Percentiles rank a stretch among this genome's conserved stretches.
Evolutionary conservation across 2,797 vertebrate genomes (phyloP).

Genomic region (Sebastes miniatus): DNA sequence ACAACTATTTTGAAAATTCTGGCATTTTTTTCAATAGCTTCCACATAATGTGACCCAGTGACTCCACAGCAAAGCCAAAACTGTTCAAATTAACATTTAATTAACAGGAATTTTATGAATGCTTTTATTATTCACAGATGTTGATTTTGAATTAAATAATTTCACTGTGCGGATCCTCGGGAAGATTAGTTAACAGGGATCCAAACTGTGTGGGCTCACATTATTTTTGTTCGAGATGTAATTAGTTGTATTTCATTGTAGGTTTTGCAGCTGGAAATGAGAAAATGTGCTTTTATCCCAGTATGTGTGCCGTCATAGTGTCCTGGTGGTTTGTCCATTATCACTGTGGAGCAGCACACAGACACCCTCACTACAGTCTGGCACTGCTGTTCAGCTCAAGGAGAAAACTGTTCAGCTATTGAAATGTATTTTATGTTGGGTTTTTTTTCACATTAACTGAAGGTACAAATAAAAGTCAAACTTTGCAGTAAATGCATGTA

Average conservation of each 20-base stretch:
- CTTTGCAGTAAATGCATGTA: slow-evolving; percentile 18
- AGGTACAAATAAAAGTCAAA: slow-evolving; percentile 18
- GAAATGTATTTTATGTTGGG: not conserved
- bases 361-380: not conserved
- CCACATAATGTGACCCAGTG: not conserved
- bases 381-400: not conserved
- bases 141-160: slow-evolving; percentile 1
- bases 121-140: not conserved
- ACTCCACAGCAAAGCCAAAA: not conserved
- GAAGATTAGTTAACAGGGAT: not conserved
- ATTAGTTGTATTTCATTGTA: slow-evolving; percentile 28
- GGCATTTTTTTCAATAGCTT: not conserved
- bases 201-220: not conserved
- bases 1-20: not conserved
- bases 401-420: not conserved
- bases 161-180: not conserved
- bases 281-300: slow-evolving; percentile 24
- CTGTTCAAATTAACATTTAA: not conserved
- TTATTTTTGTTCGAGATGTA: not conserved
- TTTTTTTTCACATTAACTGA: not conserved
- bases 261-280: slow-evolving; percentile 15
- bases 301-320: slow-evolving; percentile 13
- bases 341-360: not conserved
- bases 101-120: not conserved
- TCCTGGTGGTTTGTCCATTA: not conserved